Percentiles rank a stretch among this genome's conserved stretches.
Conservation (phyloP, 1,140 invertebrate genomes). For the Listronotus bonariensis region DNA sequence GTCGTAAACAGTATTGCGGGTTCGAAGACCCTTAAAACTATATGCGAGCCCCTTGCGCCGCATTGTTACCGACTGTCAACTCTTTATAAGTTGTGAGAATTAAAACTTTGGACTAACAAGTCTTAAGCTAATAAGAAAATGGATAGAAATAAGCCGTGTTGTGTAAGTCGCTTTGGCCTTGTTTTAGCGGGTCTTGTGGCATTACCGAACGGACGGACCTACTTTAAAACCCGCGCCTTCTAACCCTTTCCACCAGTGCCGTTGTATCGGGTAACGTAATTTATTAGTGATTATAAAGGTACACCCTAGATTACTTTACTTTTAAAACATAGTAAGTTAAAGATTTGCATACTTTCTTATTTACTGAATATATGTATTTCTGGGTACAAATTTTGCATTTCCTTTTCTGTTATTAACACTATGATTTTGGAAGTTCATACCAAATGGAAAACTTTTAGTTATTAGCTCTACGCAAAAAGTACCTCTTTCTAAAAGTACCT, state of each 20-base stretch:
- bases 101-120: conserved; percentile 63
- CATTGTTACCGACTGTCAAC: conserved; percentile 54
- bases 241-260: conserved; percentile 10
- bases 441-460: no score
- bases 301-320: no score
- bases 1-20: conserved; percentile 57
- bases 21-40: conserved; percentile 55
- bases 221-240: not conserved
- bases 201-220: conserved; percentile 27
- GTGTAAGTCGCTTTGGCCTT: conserved; percentile 54
- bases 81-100: conserved; percentile 61
- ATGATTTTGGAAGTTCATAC: no score
- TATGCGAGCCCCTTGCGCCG: conserved; percentile 54
- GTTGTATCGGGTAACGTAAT: not conserved
- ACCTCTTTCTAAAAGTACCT: no score
- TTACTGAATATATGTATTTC: no score
- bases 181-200: conserved; percentile 31
- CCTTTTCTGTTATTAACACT: no score
- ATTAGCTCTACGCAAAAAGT: no score
- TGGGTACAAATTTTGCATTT: no score
- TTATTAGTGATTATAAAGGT: no score
- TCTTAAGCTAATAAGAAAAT: conserved; percentile 58
- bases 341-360: no score
- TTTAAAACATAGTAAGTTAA: no score
- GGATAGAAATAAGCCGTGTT: conserved; percentile 58